phyloP scores from a whole-genome alignment of 1,140 invertebrate species.

The silkworm (Bombyx mori) region ASM3026992v2 NC_085107.1:4340501-4341000 shows the following conservation, averaged over 20 bases:
- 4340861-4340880: not conserved
- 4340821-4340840: not conserved
- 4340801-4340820: not conserved
- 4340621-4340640: not conserved
- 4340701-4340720: not conserved
- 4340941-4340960: too few species aligned
- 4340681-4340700: not conserved
- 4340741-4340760: not conserved
- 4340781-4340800: not conserved
- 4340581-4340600: not conserved
- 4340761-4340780: not conserved
- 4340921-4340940: too few species aligned
- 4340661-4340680: not conserved
- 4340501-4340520: not conserved
- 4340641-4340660: not conserved
- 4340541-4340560: not conserved
- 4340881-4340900: constrained; percentile 1
- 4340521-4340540: not conserved
- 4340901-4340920: not conserved
- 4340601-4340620: not conserved
- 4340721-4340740: not conserved
- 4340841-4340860: not conserved
- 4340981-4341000: too few species aligned
- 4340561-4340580: not conserved
- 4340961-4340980: too few species aligned